phyloP scores from a whole-genome alignment of 2,888 invertebrate species.

The Ceramica pisi region DNA sequence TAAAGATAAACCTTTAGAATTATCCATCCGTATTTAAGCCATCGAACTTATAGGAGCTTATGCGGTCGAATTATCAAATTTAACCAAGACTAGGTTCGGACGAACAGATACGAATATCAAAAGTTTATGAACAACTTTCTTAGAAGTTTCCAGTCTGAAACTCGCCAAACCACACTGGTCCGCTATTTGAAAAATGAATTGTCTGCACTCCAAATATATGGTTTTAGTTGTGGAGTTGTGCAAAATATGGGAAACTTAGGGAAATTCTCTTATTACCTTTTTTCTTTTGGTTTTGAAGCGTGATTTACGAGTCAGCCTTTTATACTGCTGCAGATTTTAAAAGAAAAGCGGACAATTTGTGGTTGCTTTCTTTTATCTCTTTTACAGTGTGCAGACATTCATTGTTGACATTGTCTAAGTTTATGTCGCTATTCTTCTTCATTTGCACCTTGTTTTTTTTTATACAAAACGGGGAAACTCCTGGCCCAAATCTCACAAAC shows the following conservation, averaged over 20 bases:
- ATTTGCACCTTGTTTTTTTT: conserved; percentile 1
- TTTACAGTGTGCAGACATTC: background rate
- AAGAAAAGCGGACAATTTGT: conserved; percentile 20
- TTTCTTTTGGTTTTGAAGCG: conserved; percentile 46
- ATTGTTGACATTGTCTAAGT: conserved; percentile 1
- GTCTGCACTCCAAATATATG: conserved; percentile 88
- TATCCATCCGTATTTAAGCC: conserved; percentile 64
- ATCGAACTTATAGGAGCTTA: conserved; percentile 66
- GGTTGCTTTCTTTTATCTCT: background rate
- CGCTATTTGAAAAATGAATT: conserved; percentile 89
- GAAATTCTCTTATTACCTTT: conserved; percentile 66
- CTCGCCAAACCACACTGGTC: conserved; percentile 75
- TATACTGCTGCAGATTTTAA: conserved; percentile 26
- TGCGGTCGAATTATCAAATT: conserved; percentile 82
- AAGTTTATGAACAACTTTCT: conserved; percentile 81
- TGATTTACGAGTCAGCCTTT: conserved; percentile 49
- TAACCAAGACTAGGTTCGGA: conserved; percentile 74
- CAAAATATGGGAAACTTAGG: conserved; percentile 79
- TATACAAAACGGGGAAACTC: too few species aligned
- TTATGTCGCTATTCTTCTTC: background rate
- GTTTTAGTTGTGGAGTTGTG: conserved; percentile 79
- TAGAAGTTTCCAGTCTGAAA: conserved; percentile 80
- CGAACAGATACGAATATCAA: conserved; percentile 85
- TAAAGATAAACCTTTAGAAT: conserved; percentile 57
- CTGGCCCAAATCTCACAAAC: too few species aligned